A percentile compares a stretch with the other conserved stretches of the same genome.
phyloP scores from a whole-genome alignment of 2,888 invertebrate genomes.

The Cataglyphis albicans region DNA sequence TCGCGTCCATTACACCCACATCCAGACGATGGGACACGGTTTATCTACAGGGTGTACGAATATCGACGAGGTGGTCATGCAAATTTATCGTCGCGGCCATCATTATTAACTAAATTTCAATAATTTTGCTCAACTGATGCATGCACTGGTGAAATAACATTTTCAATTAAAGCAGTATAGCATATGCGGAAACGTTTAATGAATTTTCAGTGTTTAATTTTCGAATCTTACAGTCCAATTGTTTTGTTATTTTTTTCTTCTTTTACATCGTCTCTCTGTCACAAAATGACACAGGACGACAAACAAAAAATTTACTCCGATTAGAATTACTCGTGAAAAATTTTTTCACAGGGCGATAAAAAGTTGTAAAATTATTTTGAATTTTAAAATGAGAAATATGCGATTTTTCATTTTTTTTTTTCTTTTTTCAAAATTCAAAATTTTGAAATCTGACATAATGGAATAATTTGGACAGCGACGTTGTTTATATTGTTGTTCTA shows the following conservation, averaged over 20 bases:
- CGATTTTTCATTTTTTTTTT: too few relatives aligned
- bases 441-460: too few relatives aligned
- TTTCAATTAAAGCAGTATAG: neutral
- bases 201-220: neutral
- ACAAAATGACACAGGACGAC: too few relatives aligned
- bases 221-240: neutral
- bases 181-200: neutral
- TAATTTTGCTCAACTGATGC: slow-evolving; percentile 62
- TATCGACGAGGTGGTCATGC: slow-evolving; percentile 60
- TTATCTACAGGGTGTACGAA: slow-evolving; percentile 59
- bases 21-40: slow-evolving; percentile 24
- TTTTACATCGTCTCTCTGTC: neutral
- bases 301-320: too few relatives aligned
- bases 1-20: slow-evolving; percentile 64
- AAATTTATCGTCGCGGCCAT: slow-evolving; percentile 59
- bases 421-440: too few relatives aligned
- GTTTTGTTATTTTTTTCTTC: neutral
- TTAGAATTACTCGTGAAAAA: too few relatives aligned
- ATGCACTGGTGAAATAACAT: slow-evolving; percentile 56
- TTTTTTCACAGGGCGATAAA: too few relatives aligned
- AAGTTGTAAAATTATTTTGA: too few relatives aligned
- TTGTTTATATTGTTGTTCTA: too few relatives aligned
- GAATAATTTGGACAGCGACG: too few relatives aligned
- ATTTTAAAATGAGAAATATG: too few relatives aligned
- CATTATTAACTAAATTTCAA: slow-evolving; percentile 64